Percentiles rank a stretch among this genome's conserved stretches.
phyloP scores from a whole-genome alignment of 2,888 invertebrate genomes.

The Caenorhabditis afra region DNA sequence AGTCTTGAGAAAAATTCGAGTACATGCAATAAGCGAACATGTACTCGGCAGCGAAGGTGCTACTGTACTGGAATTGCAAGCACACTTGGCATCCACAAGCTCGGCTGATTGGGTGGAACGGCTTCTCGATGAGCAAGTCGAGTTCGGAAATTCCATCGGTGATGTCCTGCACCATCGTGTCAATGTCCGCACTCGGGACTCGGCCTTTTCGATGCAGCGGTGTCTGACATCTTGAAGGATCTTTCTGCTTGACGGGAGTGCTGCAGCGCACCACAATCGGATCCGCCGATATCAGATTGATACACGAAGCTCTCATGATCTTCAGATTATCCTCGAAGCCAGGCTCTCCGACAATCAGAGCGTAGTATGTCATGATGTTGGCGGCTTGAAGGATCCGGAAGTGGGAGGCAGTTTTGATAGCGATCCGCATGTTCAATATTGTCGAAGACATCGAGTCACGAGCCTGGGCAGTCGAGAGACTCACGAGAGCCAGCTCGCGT shows the following conservation, averaged over 20 bases:
- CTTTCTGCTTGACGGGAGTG: constrained; percentile 27
- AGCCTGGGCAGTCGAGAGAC: constrained; percentile 36
- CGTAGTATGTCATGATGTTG: constrained; percentile 37
- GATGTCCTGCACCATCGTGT: constrained; percentile 13
- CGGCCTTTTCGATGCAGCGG: constrained; percentile 16
- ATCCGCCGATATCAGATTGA: constrained; percentile 34
- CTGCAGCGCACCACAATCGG: constrained; percentile 47
- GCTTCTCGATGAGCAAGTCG: constrained; percentile 20
- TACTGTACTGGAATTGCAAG: constrained; percentile 15
- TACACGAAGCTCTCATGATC: constrained; percentile 22
- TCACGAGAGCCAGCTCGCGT: constrained; percentile 30
- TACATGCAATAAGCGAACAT: constrained; percentile 32
- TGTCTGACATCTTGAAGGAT: constrained; percentile 35
- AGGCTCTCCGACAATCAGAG: constrained; percentile 24
- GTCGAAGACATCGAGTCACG: constrained; percentile 44
- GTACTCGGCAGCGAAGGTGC: constrained; percentile 45
- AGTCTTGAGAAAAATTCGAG: constrained; percentile 21
- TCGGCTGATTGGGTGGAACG: constrained; percentile 31
- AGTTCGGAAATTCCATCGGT: constrained; percentile 17
- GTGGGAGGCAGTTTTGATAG: constrained; percentile 29
- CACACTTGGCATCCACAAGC: constrained; percentile 32
- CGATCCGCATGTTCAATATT: constrained; percentile 40
- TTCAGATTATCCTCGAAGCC: constrained; percentile 21
- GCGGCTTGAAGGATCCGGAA: constrained; percentile 47
- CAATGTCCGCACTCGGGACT: background rate